Evolutionary conservation across 2,797 vertebrate species (phyloP), one percentile per base, ranked within the genome.

Genomic region (Mionectes olivaceus): DNA sequence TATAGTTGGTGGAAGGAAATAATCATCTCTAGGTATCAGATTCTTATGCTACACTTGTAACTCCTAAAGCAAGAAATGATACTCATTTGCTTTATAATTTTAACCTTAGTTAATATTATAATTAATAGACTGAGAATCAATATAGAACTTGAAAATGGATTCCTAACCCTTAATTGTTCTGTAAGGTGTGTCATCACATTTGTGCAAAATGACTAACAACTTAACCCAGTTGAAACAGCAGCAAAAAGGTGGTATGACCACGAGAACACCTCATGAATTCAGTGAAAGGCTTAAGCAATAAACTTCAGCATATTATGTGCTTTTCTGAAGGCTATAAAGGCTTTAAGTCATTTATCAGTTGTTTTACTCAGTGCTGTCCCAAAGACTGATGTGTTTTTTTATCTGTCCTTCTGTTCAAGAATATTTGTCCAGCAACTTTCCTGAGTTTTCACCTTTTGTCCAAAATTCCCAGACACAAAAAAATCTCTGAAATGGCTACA

Each of bases 291-390:
- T 52, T 71, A 41, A 91, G 55, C 28, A 71, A 33, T 17, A 17
- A 61, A 11, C 9, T 60, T 64, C n/a, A 50, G 3, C 22, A 21
- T 9, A 21, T 11, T 19, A 8, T 0, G 0, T 70, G 11, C 19
- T 44, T 74, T 86, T 71, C 19, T 59, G 30, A 80, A 73, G 19
- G 2, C n/a, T 59, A 25, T n/a, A 35, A 60, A 68, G 39, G 1
- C 3, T 77, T 53, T 27, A 71, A 75, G 23, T 59, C 0, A 24
- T 41, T 68, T 41, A 44, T 32, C 13, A 23, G 2, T 44, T 52
- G 2, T 56, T 84, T 79, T 78, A 60, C 5, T 52, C 23, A 33
- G 10, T 19, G 4, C 7, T 64, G 19, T 49, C 18, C 14, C 14
- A 71, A 46, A 84, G 6, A 53, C 12, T 56, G 28, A 37, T 43